Evolutionary conservation across 2,797 vertebrate genomes (phyloP).

Genomic region (Hephaestus fuliginosus): DNA sequence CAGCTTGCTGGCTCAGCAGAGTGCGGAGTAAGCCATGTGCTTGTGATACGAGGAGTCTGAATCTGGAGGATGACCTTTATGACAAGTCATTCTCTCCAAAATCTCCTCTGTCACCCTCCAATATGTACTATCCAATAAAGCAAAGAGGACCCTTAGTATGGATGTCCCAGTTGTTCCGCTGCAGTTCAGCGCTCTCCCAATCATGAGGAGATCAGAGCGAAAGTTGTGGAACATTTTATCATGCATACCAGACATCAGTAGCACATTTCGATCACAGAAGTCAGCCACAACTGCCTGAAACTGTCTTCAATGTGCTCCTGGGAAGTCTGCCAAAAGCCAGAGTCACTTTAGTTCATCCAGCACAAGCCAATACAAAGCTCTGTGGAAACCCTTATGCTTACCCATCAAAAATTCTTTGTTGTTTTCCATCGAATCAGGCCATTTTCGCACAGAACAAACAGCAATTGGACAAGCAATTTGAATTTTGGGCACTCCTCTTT

Average conservation of each 20-base stretch:
- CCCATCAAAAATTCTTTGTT: constrained; percentile 77
- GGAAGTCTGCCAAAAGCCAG: constrained; percentile 69
- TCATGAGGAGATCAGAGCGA: constrained; percentile 48
- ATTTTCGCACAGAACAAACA: constrained; percentile 80
- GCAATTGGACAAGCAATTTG: constrained; percentile 75
- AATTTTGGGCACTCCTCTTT: constrained; percentile 81
- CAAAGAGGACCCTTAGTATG: constrained; percentile 12
- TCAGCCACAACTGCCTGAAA: constrained; percentile 61
- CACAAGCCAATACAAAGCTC: constrained; percentile 66
- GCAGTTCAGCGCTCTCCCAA: constrained; percentile 25
- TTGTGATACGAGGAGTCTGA: constrained; percentile 51
- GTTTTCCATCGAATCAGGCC: constrained; percentile 72
- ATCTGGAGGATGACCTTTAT: constrained; percentile 70
- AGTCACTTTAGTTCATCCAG: constrained; percentile 77
- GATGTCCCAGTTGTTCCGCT: constrained; percentile 36
- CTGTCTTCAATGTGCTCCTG: constrained; percentile 64
- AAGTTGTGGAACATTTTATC: constrained; percentile 56
- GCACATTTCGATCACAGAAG: constrained; percentile 57
- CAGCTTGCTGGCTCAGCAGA: constrained; percentile 67
- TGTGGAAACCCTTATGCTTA: constrained; percentile 77
- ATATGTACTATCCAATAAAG: constrained; percentile 39
- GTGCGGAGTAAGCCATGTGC: constrained; percentile 48
- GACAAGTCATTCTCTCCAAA: constrained; percentile 58
- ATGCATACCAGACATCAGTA: constrained; percentile 52
- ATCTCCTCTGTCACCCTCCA: constrained; percentile 25